Evolutionary conservation across 2,113 vertebrate species (phyloP).

Genomic region (Saccopteryx bilineata): DNA sequence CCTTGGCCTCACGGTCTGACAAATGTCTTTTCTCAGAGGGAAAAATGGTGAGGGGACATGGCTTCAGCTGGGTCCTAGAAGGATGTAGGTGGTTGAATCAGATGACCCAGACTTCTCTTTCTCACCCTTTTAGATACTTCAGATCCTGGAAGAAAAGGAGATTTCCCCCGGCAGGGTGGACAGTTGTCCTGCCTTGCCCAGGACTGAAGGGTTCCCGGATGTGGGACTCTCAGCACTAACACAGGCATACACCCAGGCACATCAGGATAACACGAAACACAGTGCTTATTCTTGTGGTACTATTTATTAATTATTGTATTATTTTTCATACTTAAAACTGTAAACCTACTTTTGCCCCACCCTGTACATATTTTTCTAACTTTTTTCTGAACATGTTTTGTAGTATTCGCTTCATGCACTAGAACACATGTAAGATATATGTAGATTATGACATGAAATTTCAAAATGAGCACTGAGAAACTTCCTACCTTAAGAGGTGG

Average conservation of each 20-base stretch:
- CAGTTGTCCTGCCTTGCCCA: neutral
- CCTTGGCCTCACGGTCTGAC: constrained; percentile 58
- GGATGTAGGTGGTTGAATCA: neutral
- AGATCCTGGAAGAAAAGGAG: neutral
- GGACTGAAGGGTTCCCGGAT: neutral
- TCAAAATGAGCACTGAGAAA: neutral
- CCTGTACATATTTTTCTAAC: neutral
- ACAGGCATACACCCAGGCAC: neutral
- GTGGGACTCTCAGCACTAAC: neutral
- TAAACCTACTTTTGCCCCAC: neutral
- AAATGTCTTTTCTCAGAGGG: constrained; percentile 68
- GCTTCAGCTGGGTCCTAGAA: constrained; percentile 58
- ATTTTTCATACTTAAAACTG: neutral
- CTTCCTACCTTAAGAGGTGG: neutral
- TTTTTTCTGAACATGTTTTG: neutral
- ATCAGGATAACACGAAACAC: neutral
- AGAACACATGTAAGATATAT: neutral
- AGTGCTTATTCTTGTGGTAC: neutral
- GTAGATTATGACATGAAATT: neutral
- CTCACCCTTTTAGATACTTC: constrained; percentile 7
- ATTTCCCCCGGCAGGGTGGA: neutral
- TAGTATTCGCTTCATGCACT: neutral
- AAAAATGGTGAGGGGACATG: neutral
- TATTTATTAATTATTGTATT: neutral
- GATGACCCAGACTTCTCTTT: constrained; percentile 26